Base-by-base conservation (phyloP, 2,797 vertebrate genomes). In the Acomys russatus region DNA sequence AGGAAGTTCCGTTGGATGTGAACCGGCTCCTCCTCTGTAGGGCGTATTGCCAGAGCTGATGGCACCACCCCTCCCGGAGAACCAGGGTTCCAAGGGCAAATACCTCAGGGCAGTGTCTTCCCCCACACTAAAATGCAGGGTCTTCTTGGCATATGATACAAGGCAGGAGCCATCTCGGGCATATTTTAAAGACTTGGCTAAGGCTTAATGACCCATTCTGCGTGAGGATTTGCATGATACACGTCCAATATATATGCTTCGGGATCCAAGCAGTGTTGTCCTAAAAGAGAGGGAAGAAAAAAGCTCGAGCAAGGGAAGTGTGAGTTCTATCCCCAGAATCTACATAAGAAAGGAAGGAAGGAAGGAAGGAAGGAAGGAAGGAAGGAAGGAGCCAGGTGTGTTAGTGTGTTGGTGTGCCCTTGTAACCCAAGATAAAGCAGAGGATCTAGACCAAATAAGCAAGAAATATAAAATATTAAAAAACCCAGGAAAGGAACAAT, bases 131-230 rank as follows among this genome's bases (percentile, higher is more conserved):
- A 73, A 93, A 78, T 14, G 64, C 0, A 68, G 87, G 79, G 68
- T 51, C 87, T 97, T 95, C 94, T 93, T 90, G 71, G 96, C 88
- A 83, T 84, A 73, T 91, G 91, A 98, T 84, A 82, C 79, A 86
- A 35, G 49, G 38, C 44, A 90, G 56, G 79, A 92, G 92, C 94
- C 88, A 61, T 11, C 95, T 66, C 49, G 30, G 15, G 68, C 8
- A 9, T 11, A 5, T 74, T 95, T 97, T 94, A 96, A 96, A 84
- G 99, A 97, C 97, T 98, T 91, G 98, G 94, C 90, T 98, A 98
- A 70, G 99, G 98, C 93, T 99, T 99, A 97, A 99, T 98, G 94
- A 99, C 98, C 99, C 99, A 99, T 89, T 99, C 99, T 96, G 99
- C 99, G 64, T 99, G 98, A 95, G 99, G 99, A 96, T 99, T 99